phyloP scores from a whole-genome alignment of 1,140 invertebrate genomes.

The Potamilus streckersoni region DNA sequence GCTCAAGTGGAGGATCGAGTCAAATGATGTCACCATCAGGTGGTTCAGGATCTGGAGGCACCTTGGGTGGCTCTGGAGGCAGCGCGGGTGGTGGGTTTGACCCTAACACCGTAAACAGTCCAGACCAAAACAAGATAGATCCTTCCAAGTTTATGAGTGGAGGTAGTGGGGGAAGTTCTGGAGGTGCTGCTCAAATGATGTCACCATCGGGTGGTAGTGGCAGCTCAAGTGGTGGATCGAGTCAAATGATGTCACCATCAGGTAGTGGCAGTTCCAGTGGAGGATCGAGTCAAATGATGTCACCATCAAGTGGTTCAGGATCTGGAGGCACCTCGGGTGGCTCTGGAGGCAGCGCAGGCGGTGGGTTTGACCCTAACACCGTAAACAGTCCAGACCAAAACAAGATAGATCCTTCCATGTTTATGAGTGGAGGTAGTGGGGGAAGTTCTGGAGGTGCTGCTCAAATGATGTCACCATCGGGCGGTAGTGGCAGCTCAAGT shows the following conservation, averaged over 20 bases:
- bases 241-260: constrained; percentile 15
- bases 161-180: neutral
- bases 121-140: neutral
- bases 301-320: neutral
- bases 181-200: neutral
- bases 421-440: constrained; percentile 1
- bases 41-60: neutral
- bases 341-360: constrained; percentile 1
- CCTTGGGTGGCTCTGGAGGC: neutral
- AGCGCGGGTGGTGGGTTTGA: constrained; percentile 7
- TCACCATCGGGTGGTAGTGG: neutral
- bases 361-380: constrained; percentile 11
- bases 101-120: constrained; percentile 5
- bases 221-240: neutral
- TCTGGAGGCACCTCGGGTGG: neutral
- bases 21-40: neutral
- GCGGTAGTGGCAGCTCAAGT: neutral
- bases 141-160: constrained; percentile 11
- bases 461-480: neutral
- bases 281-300: neutral
- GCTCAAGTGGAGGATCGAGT: neutral
- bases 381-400: constrained; percentile 1
- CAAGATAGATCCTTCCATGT: constrained; percentile 8
- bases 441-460: neutral
- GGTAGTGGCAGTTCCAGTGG: neutral